phyloP scores from a whole-genome alignment of 92 coral and sea anemone species.

The Virgularia gustaviana region DNA sequence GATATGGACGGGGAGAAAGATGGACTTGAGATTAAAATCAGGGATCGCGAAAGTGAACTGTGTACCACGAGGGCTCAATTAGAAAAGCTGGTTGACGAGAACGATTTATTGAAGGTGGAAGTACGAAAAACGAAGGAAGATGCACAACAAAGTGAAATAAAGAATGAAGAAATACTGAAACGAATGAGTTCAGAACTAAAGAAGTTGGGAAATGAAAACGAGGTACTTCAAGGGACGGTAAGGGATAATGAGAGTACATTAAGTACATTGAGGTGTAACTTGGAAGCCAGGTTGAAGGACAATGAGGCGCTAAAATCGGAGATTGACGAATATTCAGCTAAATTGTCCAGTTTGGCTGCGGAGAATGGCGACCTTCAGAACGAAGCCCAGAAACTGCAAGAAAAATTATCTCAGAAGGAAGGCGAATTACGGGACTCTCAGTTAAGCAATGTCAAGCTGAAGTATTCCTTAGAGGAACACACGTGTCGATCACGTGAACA shows the following conservation, averaged over 20 bases:
- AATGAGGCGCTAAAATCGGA: not conserved
- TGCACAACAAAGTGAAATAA: not conserved
- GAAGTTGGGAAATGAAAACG: not conserved
- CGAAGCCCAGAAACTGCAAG: constrained; percentile 3
- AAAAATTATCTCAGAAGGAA: not conserved
- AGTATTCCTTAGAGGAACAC: constrained; percentile 7
- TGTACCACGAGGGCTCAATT: not conserved
- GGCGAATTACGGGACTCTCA: constrained; percentile 3
- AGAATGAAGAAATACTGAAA: not conserved
- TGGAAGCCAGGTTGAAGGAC: not conserved
- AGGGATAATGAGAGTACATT: not conserved
- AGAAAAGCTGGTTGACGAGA: not conserved
- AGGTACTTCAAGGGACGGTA: not conserved
- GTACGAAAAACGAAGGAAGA: not conserved
- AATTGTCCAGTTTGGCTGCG: no score
- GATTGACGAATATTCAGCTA: no score
- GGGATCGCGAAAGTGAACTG: not conserved
- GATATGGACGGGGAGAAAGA: no score
- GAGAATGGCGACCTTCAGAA: no score
- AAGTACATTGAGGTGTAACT: not conserved
- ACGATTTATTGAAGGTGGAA: not conserved
- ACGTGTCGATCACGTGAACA: constrained; percentile 9
- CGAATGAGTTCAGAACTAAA: not conserved
- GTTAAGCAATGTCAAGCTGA: constrained; percentile 4
- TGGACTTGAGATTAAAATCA: not conserved